Evolutionary conservation across 2,113 vertebrate genomes (phyloP), one percentile per base, ranked within the genome.

Genomic region (Lota lota): DNA sequence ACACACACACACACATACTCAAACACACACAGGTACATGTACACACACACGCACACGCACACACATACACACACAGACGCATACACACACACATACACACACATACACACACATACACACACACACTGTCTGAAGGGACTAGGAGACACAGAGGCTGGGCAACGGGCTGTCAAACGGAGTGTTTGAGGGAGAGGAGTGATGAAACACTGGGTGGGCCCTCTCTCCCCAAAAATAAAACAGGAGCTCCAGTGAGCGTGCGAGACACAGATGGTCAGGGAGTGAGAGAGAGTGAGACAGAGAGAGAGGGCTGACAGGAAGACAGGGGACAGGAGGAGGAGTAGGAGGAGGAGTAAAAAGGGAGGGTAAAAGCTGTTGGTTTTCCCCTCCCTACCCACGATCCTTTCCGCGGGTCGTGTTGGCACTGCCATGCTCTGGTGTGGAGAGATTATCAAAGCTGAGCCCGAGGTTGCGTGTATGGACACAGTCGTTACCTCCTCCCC

Each of bases 371-470:
- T 83, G 86, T 86, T 84, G 22, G 36, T 54, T 50, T 22, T 65
- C 73, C 72, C 77, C 73, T 6, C 66, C 67, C 77, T 20, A 20
- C 22, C 66, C 64, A 72, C 54, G 63, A 69, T 68, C 69, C 78
- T 70, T 74, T 69, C 70, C 77, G 17, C 2, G 56, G 65, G 72
- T 80, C 80, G 80, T 64, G 78, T 40, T 85, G 83, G 86, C 80
- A 80, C 67, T 70, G 73, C 64, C 75, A 15, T 64, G 53, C 83
- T 87, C 86, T 87, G 85, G 83, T 74, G 76, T 77, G 75, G 80
- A 79, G 81, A 87, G 86, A 90, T 90, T 89, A 87, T 80, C 69
- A 85, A 88, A 87, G 74, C 85, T 61, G 79, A 71, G 89, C 85
- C 88, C n/a, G 75, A 72, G 86, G 86, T 85, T 73, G 72, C 76